Percentiles rank a stretch among this genome's conserved stretches.
These are phyloP conservation scores for Clarias platycephalus DNA, from an alignment of 2,797 vertebrate genomes.

Conservation along the genomic window DNA sequence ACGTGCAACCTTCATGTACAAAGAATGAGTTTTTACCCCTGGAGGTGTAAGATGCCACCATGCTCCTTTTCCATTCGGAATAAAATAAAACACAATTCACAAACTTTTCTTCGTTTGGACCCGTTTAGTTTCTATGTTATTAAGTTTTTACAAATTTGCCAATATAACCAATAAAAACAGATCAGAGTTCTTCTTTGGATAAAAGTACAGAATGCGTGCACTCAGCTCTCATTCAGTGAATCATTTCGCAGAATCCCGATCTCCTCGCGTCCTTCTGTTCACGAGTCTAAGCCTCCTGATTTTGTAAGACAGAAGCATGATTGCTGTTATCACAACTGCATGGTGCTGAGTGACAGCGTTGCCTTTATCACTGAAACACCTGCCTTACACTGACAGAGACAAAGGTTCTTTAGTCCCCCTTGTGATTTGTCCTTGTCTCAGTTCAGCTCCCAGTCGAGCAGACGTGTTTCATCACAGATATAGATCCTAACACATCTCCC, in stretches of 20 bases:
- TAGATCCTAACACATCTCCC: conserved; percentile 22
- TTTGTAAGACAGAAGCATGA: conserved; percentile 20
- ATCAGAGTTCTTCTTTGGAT: neutral
- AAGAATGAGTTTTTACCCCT: too few species aligned
- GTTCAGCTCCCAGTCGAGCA: conserved; percentile 21
- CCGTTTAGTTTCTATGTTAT: too few species aligned
- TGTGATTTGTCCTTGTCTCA: conserved; percentile 30
- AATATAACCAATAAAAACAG: neutral
- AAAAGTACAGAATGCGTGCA: neutral
- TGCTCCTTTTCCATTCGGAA: neutral
- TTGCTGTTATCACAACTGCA: conserved; percentile 16
- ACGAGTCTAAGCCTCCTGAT: neutral
- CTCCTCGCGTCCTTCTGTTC: neutral
- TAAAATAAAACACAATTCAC: neutral
- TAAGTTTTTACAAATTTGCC: neutral
- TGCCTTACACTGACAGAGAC: neutral
- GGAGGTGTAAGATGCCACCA: neutral
- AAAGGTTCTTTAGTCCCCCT: conserved; percentile 12
- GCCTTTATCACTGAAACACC: conserved; percentile 10
- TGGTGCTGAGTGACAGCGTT: neutral
- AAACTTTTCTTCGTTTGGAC: neutral
- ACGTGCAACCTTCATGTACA: too few species aligned
- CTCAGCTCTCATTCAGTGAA: neutral
- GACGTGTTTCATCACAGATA: conserved; percentile 31
- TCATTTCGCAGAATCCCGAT: neutral